Base-by-base conservation (phyloP, 2,888 invertebrate genomes). In the Hyposoter dolosus region DNA sequence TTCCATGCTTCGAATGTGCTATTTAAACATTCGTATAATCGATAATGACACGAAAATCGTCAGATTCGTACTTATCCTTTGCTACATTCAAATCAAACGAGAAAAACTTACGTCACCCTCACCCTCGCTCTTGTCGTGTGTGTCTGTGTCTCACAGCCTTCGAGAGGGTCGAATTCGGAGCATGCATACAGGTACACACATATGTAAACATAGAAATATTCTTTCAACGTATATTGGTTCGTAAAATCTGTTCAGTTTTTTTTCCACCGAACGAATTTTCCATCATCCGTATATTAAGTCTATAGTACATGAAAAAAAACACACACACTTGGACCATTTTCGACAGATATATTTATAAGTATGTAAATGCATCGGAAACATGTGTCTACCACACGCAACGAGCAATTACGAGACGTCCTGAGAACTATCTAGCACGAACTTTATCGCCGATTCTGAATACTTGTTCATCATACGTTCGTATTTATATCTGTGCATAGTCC, bases 31-130 rank as follows among this genome's bases (percentile, higher is more conserved):
- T 28, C 23, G 0, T 12, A 15, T 0, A 23, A 35, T 17, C 35
- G 40, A 66, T 23, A 71, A 10, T 53, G 35, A 69, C 23, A 28
- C 40, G 56, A 7, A 63, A 66, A 19, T 65, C 28, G 19, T 23
- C 60, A 43, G 71, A 71, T 45, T 60, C 28, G 60, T 72, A 32
- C 63, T 66, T 68, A 66, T 23, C 35, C 1, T 63, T 66, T 50
- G 23, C 35, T 23, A 23, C 77, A 9, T 35, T 53, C 17, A 43
- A n/a, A 23, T 19, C 35, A 56, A 40, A 17, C 15, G 35, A 68
- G 9, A 50, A 53, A 78, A 78, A 83, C 81, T 85, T 85, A 85
- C 86, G 83, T 83, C 83, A 86, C 76, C 35, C 71, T 80, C 28
- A 17, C 53, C 32, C n/a, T 66, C 53, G 53, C 69, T 60, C n/a